Percentiles rank a stretch among this genome's conserved stretches.
Conservation (phyloP, 2,888 invertebrate genomes). For the Galeruca laticollis region DNA sequence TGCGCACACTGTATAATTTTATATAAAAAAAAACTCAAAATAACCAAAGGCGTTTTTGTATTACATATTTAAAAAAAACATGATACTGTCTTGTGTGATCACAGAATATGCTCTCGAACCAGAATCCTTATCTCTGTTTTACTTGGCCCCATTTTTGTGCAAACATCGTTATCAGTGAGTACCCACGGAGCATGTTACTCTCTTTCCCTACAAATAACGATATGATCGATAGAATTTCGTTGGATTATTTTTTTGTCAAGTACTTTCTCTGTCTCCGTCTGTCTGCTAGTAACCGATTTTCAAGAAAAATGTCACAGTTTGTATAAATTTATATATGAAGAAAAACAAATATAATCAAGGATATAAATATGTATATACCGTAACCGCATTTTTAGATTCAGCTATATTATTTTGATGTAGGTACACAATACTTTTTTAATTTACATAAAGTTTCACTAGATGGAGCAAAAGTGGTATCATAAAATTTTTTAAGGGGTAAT, state of each 20-base stretch:
- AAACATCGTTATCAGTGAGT: constrained; percentile 42
- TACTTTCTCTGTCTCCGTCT: too few relatives aligned
- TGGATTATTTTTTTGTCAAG: constrained; percentile 15
- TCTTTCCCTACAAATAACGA: constrained; percentile 41
- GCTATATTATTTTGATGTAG: too few relatives aligned
- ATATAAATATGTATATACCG: neutral
- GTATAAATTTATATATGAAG: too few relatives aligned
- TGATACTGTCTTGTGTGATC: constrained; percentile 42
- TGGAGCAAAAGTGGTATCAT: too few relatives aligned
- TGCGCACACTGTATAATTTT: too few relatives aligned
- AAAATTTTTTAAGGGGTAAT: too few relatives aligned
- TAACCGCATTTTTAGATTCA: too few relatives aligned
- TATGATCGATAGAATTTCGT: constrained; percentile 34
- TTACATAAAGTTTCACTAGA: too few relatives aligned
- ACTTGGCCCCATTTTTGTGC: constrained; percentile 45
- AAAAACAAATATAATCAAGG: constrained; percentile 12
- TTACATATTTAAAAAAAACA: constrained; percentile 25
- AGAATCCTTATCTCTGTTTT: constrained; percentile 38
- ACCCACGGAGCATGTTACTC: constrained; percentile 39
- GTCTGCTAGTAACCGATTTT: too few relatives aligned
- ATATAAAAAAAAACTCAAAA: constrained; percentile 34
- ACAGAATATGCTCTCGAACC: constrained; percentile 38
- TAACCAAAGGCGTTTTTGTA: constrained; percentile 44
- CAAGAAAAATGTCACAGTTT: too few relatives aligned
- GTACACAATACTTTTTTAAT: too few relatives aligned